Evolutionary conservation across 2,797 vertebrate species (phyloP), one percentile per base, ranked within the genome.

Genomic region (Poecilia picta): DNA sequence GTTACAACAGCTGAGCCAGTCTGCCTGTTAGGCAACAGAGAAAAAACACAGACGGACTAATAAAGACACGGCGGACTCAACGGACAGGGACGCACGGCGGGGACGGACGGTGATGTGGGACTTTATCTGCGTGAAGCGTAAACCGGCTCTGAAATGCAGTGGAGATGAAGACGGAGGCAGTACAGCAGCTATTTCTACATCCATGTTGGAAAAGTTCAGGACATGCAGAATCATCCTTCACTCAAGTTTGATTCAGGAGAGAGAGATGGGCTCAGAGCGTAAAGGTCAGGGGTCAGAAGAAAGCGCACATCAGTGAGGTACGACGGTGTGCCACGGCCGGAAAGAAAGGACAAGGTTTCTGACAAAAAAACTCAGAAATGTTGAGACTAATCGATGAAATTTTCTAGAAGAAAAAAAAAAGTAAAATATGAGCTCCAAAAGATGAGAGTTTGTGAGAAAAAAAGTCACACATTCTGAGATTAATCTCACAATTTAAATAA

Each of bases 121-220:
- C 13, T 53, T n/a, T 57, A 57, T 74, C 73, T 57, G 51, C 79
- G 80, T 83, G 83, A 76, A 77, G 85, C 79, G 49, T 75, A 75
- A 83, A 86, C 78, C 64, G 51, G 82, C 25, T 82, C 88, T 86
- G 84, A 85, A 80, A 82, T 80, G 86, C 84, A 36, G 78, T 82
- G 81, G 85, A 71, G 68, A 43, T 74, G 74, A 86, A 81, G 79
- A 78, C 25, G 73, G 74, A 62, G 91, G 89, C 92, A 91, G 87
- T 90, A 87, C 83, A 72, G 89, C 90, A 95, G 91, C 91, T 90
- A 68, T 86, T 92, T 79, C 76, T 89, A 83, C 78, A 77, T 91
- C 87, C 84, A 86, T 85, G 85, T 78, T 39, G 45, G 72, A 85
- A 75, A 28, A 71, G 79, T 82, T 81, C 73, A 73, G 83, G 23